Conservation (phyloP, 2,797 vertebrate genomes). For the Lemur catta region DNA sequence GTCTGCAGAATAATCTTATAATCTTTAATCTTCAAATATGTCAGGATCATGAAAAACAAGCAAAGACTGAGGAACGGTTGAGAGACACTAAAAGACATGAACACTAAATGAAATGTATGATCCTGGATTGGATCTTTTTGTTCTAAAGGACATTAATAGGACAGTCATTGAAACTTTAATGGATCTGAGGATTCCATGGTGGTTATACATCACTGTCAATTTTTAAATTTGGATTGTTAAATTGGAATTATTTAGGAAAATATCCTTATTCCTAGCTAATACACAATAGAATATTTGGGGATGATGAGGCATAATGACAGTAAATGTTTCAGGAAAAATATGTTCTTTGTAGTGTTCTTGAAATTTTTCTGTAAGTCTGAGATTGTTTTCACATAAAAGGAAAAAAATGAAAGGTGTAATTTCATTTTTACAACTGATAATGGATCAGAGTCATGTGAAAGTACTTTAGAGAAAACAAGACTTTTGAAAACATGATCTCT, state of each 20-base stretch:
- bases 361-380: not conserved
- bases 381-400: not conserved
- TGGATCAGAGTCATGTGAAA: not conserved
- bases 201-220: not conserved
- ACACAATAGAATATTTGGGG: not conserved
- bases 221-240: not conserved
- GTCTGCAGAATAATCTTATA: not conserved
- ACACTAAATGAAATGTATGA: not conserved
- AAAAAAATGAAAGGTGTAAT: not conserved
- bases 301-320: not conserved
- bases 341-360: not conserved
- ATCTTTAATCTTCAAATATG: not conserved
- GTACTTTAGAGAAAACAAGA: constrained; percentile 1
- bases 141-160: not conserved
- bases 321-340: not conserved
- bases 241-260: constrained; percentile 31
- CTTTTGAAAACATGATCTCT: not conserved
- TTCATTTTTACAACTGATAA: not conserved
- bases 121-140: not conserved
- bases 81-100: not conserved
- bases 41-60: not conserved
- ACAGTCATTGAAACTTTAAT: not conserved
- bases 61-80: not conserved
- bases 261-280: not conserved
- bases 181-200: not conserved